Percentiles rank a stretch among this genome's conserved stretches.
phyloP scores from a whole-genome alignment of 2,888 invertebrate genomes.

The Drosophila falleni region DNA sequence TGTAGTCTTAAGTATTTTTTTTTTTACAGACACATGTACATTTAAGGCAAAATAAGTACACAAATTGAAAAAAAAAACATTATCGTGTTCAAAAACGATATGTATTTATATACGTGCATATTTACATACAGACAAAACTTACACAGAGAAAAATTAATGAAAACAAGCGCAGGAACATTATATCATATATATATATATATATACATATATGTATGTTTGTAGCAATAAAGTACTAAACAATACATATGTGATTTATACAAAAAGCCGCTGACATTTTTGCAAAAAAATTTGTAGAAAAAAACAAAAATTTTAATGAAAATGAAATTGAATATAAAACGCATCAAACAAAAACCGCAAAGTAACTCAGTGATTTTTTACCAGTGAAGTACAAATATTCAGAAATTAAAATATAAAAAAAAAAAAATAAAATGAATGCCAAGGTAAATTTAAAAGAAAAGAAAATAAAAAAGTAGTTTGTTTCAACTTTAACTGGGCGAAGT shows the following conservation, averaged over 20 bases:
- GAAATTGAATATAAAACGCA: constrained; percentile 25
- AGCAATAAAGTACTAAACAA: constrained; percentile 31
- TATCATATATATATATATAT: constrained; percentile 30
- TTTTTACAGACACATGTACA: constrained; percentile 39
- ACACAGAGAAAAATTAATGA: too few relatives aligned
- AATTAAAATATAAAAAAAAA: constrained; percentile 48
- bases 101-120: constrained; percentile 45
- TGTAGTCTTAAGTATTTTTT: constrained; percentile 64
- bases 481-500: constrained; percentile 29
- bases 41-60: constrained; percentile 65
- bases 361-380: constrained; percentile 86
- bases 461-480: constrained; percentile 35
- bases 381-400: constrained; percentile 85
- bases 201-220: constrained; percentile 32
- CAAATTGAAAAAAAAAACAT: constrained; percentile 43
- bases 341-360: constrained; percentile 69
- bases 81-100: constrained; percentile 46
- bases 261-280: constrained; percentile 56
- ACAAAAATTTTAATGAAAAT: constrained; percentile 24
- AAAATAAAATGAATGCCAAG: constrained; percentile 27
- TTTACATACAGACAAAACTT: constrained; percentile 27
- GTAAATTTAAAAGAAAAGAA: constrained; percentile 23
- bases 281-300: constrained; percentile 35
- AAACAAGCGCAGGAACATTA: constrained; percentile 2
- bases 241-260: constrained; percentile 39